phyloP scores from a whole-genome alignment of 2,113 vertebrate genomes.

The Eulacestoma nigropectus region DNA sequence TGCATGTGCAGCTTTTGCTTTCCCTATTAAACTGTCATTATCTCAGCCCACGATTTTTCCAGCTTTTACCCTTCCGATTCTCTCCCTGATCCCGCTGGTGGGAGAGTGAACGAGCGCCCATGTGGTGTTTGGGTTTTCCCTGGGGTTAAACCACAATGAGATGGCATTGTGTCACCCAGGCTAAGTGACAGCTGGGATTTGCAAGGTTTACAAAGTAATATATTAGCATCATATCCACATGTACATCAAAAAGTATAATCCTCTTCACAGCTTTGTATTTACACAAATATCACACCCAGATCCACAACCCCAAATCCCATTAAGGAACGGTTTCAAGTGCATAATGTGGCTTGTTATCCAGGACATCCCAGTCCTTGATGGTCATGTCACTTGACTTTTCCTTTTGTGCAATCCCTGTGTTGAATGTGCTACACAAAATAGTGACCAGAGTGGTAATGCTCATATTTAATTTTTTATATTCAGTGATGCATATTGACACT shows the following conservation, averaged over 20 bases:
- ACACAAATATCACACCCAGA: neutral
- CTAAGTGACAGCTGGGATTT: neutral
- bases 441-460: neutral
- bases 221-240: neutral
- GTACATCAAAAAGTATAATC: neutral
- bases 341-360: neutral
- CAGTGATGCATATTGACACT: neutral
- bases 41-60: neutral
- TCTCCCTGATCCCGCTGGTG: fast-evolving
- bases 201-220: neutral
- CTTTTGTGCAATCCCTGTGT: neutral
- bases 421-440: neutral
- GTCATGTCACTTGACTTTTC: neutral
- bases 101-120: fast-evolving
- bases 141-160: neutral
- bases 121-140: neutral
- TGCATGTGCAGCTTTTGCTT: neutral
- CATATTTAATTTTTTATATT: neutral
- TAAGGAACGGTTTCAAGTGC: neutral
- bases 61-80: neutral
- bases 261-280: neutral
- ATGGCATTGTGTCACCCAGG: neutral
- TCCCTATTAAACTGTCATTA: neutral
- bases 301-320: neutral
- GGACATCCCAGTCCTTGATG: neutral